Percentiles rank a stretch among this genome's conserved stretches.
phyloP scores from a whole-genome alignment of 2,113 vertebrate species.

The Galemys pyrenaicus region DNA sequence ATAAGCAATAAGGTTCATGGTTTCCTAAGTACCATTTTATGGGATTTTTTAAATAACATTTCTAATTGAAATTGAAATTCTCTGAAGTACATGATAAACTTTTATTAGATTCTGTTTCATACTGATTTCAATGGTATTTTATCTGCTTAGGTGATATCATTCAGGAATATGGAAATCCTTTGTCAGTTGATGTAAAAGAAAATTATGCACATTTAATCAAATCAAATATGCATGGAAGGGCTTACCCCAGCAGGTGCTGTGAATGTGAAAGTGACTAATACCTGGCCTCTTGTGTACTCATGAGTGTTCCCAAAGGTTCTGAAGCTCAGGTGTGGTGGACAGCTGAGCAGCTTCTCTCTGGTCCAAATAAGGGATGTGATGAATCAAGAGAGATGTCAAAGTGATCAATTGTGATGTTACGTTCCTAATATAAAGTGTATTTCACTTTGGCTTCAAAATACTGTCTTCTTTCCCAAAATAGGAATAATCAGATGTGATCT shows the following conservation, averaged over 20 bases:
- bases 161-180: background rate
- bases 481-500: background rate
- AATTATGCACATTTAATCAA: background rate
- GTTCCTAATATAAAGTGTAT: background rate
- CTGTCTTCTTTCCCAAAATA: background rate
- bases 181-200: background rate
- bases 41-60: background rate
- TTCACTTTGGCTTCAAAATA: slow-evolving; percentile 12
- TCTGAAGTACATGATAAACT: background rate
- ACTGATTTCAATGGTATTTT: background rate
- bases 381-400: background rate
- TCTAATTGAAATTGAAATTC: background rate
- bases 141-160: background rate
- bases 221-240: background rate
- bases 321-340: background rate
- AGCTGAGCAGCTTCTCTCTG: background rate
- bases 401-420: background rate
- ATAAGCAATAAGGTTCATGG: background rate
- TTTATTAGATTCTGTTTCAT: background rate
- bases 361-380: background rate
- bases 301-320: background rate
- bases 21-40: background rate
- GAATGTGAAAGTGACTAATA: background rate
- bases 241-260: background rate
- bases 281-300: background rate